Evolutionary conservation across 2,113 vertebrate species (phyloP), one percentile per base, ranked within the genome.

Genomic region (Xiphophorus maculatus): DNA sequence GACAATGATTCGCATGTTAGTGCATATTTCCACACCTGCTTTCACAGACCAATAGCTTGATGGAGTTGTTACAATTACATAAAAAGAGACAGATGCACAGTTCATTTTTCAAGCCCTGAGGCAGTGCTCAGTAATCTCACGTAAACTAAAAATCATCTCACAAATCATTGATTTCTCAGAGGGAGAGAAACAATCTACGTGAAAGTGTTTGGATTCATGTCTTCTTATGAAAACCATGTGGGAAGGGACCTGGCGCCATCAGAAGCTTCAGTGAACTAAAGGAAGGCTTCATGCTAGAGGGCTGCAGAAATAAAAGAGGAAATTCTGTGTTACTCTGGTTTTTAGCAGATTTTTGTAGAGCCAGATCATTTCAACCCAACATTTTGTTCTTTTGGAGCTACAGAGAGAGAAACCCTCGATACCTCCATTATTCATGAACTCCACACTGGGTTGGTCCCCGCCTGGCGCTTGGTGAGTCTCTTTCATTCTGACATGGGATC

Each of bases 111-210:
- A 30, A 73, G 62, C 37, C 67, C 58, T 5, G 37, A 81, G 35
- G 66, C 3, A n/a, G 25, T n/a, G 7, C 51, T 58, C 22, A 58
- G 51, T 58, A 58, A 58, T 58, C 51, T 58, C 22, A 81, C 65
- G 62, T 81, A 76, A 82, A 79, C 82, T 19, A 79, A 79, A 82
- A 79, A 84, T 67, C 58, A 80, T 58, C 37, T 51, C 15, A 35
- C 63, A 37, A 54, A 71, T 74, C 74, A 67, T 51, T 72, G 13
- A 77, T 79, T 82, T 30, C 70, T 71, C 32, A 67, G 60, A 73
- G 42, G 61, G 29, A 70, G 29, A 66, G 37, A 64, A 73, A 71
- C 76, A 65, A 66, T 67, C 15, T 76, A 25, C 69, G 66, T 62
- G 63, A 19, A 66, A 15, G 29, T 44, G 35, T 76, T 73, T 44